Conservation (phyloP, 92 coral and sea anemone species). For the Palythoa grandis region DNA sequence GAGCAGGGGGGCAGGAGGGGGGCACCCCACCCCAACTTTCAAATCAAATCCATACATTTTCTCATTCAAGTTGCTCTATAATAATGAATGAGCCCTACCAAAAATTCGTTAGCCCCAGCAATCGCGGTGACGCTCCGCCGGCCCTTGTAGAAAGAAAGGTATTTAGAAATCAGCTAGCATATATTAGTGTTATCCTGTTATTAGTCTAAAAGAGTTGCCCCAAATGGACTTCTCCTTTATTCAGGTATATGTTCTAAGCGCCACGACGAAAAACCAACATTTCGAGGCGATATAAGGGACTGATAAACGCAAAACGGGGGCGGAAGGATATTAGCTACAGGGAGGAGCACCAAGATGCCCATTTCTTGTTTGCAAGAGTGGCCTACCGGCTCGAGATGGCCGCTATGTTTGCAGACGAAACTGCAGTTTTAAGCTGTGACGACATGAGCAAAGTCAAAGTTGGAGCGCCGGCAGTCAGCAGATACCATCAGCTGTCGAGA, state of each 20-base stretch:
- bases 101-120: neutral
- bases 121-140: neutral
- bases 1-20: neutral
- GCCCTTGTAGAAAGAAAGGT: slow-evolving; percentile 7
- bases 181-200: slow-evolving; percentile 8
- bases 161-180: slow-evolving; percentile 12
- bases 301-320: slow-evolving; percentile 31
- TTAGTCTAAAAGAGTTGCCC: neutral
- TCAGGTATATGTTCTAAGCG: slow-evolving; percentile 26
- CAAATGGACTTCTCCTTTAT: neutral
- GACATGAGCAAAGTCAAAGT: slow-evolving; percentile 32
- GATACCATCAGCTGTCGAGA: slow-evolving; percentile 37
- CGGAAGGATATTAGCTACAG: slow-evolving; percentile 47
- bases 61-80: neutral
- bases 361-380: slow-evolving; percentile 40
- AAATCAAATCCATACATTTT: slow-evolving; percentile 4
- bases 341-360: slow-evolving; percentile 48
- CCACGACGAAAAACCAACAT: slow-evolving; percentile 14
- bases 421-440: neutral
- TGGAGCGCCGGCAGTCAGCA: slow-evolving; percentile 28
- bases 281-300: slow-evolving; percentile 17
- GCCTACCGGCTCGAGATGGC: slow-evolving; percentile 35
- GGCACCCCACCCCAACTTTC: neutral
- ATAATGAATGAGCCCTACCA: neutral
- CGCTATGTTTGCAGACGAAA: neutral